Percentiles rank a stretch among this genome's conserved stretches.
Evolutionary conservation across 2,888 invertebrate genomes (phyloP).

Genomic region (Drosophila austrosaltans): DNA sequence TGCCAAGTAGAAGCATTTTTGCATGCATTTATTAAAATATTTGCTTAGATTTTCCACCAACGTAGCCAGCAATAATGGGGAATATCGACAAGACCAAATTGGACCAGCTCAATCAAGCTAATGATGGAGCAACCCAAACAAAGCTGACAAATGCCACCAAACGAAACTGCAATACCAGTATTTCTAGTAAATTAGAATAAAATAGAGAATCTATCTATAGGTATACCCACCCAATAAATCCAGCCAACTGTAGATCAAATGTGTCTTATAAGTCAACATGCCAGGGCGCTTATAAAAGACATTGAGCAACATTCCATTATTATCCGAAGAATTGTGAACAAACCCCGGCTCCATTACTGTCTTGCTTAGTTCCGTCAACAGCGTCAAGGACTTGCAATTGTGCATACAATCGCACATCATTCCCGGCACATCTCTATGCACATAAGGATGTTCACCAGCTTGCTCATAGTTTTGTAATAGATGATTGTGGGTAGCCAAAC

Average conservation of each 20-base stretch:
- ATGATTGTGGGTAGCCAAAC: slow-evolving; percentile 71
- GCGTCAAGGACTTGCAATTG: slow-evolving; percentile 78
- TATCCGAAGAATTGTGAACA: not conserved
- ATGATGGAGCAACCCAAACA: slow-evolving; percentile 84
- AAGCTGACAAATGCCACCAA: slow-evolving; percentile 84
- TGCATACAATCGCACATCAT: slow-evolving; percentile 79
- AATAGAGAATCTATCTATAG: not conserved
- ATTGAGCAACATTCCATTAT: slow-evolving; percentile 70
- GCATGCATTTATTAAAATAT: not conserved
- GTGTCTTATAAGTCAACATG: slow-evolving; percentile 83
- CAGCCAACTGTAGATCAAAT: slow-evolving; percentile 82
- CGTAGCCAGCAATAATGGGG: slow-evolving; percentile 57
- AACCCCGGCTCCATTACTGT: slow-evolving; percentile 39
- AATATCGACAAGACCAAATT: slow-evolving; percentile 77
- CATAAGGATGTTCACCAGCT: slow-evolving; percentile 64
- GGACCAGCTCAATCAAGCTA: slow-evolving; percentile 83
- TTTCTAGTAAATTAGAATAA: no score
- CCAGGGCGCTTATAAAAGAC: slow-evolving; percentile 80
- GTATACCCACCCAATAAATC: slow-evolving; percentile 83
- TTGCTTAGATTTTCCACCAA: not conserved
- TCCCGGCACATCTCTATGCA: slow-evolving; percentile 56
- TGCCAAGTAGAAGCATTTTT: not conserved
- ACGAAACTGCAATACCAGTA: slow-evolving; percentile 78
- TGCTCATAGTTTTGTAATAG: slow-evolving; percentile 60
- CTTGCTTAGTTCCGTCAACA: slow-evolving; percentile 62